Evolutionary conservation across 1,140 invertebrate species (phyloP), one percentile per base, ranked within the genome.

Genomic region (Drosophila willistoni): DNA sequence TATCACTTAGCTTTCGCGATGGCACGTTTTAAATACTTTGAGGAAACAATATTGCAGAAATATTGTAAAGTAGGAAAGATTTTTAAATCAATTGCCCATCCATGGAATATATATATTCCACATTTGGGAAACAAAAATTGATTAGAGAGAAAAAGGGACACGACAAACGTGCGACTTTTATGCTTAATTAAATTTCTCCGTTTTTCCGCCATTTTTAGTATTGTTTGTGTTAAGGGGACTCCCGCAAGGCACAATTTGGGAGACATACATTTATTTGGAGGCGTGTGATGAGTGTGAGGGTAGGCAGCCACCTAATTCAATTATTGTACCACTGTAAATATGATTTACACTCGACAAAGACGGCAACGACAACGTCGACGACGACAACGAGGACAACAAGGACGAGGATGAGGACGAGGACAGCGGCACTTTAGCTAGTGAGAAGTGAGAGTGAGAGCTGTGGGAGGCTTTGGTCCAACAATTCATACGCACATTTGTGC

Each of bases 291-390:
- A 22, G 17, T 9, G 56, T 65, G 56, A 51, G 68, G 65, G 81
- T 42, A 41, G 64, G 81, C 19, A 41, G 63, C 22, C 55, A 29
- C 61, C 69, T 84, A 84, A 84, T 84, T 84, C 69, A 84, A 84
- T 84, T 84, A 84, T 79, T 77, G 81, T 77, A 80, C 77, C 81
- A 84, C 81, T 84, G 81, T 80, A 84, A 84, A 84, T 84, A 84
- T 84, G 81, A 83, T 84, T 83, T 83, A 84, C 77, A 76, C 72
- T 68, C 72, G 63, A 56, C 68, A 55, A 33, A 34, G 61, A 19
- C 62, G 42, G 42, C 44, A 12, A 65, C 47, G 29, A 22, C 57
- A 47, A 64, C 76, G 76, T 72, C 44, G 17, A 22, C 44, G 19
- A 10, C 0, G 17, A 22, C 44, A 12, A 9, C 44, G 13, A 29